A percentile compares a stretch with the other conserved stretches of the same genome.
phyloP scores from a whole-genome alignment of 2,888 invertebrate species.

The Hoplodrina blanda region DNA sequence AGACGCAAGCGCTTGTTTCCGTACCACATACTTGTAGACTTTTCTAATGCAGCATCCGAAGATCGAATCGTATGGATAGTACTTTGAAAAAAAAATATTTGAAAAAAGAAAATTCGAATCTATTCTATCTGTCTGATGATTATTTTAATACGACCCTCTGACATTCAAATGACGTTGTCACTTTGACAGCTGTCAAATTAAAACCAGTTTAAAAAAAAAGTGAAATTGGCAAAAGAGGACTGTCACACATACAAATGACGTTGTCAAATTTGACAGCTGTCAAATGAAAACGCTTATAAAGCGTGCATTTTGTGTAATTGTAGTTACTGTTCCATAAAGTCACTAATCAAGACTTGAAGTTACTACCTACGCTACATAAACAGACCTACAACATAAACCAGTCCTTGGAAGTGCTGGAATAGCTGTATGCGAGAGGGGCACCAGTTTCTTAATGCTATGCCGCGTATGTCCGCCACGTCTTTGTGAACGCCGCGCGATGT shows the following conservation, averaged over 20 bases:
- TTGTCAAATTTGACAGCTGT: not conserved
- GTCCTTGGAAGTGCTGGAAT: slow-evolving; percentile 84
- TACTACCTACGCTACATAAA: slow-evolving; percentile 5
- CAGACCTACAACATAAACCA: slow-evolving; percentile 75
- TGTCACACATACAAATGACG: not conserved
- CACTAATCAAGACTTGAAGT: not conserved
- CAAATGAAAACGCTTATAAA: not conserved
- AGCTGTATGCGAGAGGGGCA: slow-evolving; percentile 82
- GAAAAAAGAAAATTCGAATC: too few species aligned
- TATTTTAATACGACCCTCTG: too few species aligned
- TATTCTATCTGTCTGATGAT: too few species aligned
- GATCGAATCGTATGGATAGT: not conserved
- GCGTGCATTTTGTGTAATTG: too few species aligned
- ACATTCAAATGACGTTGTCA: slow-evolving; percentile 9
- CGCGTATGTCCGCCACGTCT: slow-evolving; percentile 82
- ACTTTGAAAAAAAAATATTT: too few species aligned
- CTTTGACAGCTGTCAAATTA: slow-evolving; percentile 36
- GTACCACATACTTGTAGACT: slow-evolving; percentile 18
- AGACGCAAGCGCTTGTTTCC: slow-evolving; percentile 34
- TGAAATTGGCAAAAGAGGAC: too few species aligned
- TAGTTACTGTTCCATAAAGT: too few species aligned
- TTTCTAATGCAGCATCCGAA: slow-evolving; percentile 15
- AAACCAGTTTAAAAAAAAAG: too few species aligned
- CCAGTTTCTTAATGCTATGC: slow-evolving; percentile 83
- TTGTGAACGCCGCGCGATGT: slow-evolving; percentile 80